Percentiles rank a stretch among this genome's conserved stretches.
phyloP scores from a whole-genome alignment of 2,113 vertebrate species.

The Riparia riparia region DNA sequence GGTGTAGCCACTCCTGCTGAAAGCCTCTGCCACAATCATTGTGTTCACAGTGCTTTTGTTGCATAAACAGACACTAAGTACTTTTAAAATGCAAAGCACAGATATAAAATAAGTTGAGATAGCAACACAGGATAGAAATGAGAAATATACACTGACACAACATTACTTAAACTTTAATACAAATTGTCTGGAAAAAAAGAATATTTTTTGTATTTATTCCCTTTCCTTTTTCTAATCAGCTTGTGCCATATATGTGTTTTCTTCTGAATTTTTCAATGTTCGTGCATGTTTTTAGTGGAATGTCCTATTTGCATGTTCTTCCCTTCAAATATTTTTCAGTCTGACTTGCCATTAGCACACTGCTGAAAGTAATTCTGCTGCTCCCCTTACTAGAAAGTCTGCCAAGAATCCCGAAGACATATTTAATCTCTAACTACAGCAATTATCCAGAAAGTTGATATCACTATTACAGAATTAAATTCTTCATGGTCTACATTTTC shows the following conservation, averaged over 20 bases:
- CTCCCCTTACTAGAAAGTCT: neutral
- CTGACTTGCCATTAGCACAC: neutral
- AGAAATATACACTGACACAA: neutral
- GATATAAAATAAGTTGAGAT: neutral
- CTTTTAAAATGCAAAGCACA: neutral
- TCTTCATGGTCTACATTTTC: neutral
- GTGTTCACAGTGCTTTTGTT: neutral
- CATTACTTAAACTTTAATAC: neutral
- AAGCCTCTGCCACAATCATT: neutral
- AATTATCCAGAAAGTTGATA: neutral
- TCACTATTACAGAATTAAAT: neutral
- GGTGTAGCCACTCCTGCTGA: neutral
- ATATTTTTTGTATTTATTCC: neutral
- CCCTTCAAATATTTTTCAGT: neutral
- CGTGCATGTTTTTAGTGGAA: neutral
- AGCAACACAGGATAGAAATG: neutral
- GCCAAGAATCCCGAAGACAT: conserved; percentile 2
- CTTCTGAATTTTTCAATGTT: neutral
- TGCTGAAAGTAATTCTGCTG: neutral
- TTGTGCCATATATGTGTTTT: neutral
- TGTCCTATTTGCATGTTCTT: neutral
- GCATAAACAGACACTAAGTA: neutral
- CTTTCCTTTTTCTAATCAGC: neutral
- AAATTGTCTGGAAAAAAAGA: neutral
- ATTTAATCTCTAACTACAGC: neutral